Base-by-base conservation (phyloP, 2,113 vertebrate species). In the Larimichthys crocea region DNA sequence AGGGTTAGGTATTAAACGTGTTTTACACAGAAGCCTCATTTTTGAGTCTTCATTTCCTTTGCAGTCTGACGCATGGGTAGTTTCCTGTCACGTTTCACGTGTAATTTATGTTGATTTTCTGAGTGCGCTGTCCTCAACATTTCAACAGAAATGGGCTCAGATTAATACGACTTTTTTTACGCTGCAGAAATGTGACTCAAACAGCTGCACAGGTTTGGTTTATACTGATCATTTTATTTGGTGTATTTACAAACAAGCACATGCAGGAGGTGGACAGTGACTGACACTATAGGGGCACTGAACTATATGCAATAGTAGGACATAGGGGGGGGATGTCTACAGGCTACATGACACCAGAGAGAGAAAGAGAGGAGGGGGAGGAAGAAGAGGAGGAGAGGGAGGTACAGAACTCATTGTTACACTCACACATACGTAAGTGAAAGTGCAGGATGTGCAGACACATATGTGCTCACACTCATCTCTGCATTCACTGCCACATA, bases 221-320 rank as follows among this genome's bases (percentile, higher is more conserved):
- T 86, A 87, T 91, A 88, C 79, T 86, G 79, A 85, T 88, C 78
- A 66, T 76, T 95, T 96, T 95, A 95, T 96, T 95, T 90, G 71
- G 89, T 95, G 93, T 95, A 95, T 95, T 93, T 95, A 95, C 94
- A 95, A 94, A 95, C 94, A 94, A 94, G 93, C 94, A 94, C 95
- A 96, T 96, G 95, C 95, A 95, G 93, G 91, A 92, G 82, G 80
- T 88, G 81, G 87, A 92, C 91, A 86, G 81, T 89, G 94, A 94
- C 90, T 87, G 92, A 93, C 88, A 92, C 88, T 90, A 92, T 78
- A 83, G 80, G 91, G 86, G 89, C 82, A 90, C 91, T 86, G 85
- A 74, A 92, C 83, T 89, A 89, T 91, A 92, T 87, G 82, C 74
- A 88, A 88, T 82, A 93, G 86, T 86, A 74, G 88, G 89, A 91